Evolutionary conservation across 2,113 vertebrate species (phyloP).

Genomic region (Halichoerus grypus): DNA sequence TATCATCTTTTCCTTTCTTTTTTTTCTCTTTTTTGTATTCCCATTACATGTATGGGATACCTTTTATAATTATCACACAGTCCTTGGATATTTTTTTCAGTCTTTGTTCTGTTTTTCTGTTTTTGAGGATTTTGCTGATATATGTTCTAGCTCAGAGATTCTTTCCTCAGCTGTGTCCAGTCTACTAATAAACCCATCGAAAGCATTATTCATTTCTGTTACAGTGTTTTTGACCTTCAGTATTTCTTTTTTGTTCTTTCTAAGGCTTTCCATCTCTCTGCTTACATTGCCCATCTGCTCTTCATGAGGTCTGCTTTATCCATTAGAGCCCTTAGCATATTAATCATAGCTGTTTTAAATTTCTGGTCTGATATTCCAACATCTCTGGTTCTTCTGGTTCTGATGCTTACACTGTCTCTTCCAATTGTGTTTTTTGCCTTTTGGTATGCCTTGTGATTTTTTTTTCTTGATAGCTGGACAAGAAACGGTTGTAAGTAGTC

Average conservation of each 20-base stretch:
- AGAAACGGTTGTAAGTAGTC: not conserved
- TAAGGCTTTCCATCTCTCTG: not conserved
- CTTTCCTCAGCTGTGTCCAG: not conserved
- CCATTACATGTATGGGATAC: not conserved
- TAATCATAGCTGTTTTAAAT: not conserved
- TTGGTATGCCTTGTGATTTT: not conserved
- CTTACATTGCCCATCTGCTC: not conserved
- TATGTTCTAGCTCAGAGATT: not conserved
- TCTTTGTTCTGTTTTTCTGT: not conserved
- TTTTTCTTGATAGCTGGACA: not conserved
- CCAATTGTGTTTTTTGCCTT: not conserved
- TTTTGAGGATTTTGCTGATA: not conserved
- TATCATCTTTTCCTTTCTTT: not conserved
- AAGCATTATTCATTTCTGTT: not conserved
- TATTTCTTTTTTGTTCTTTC: not conserved
- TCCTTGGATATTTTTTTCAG: not conserved
- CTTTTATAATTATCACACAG: not conserved
- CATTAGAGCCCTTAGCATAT: not conserved
- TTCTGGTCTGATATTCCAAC: not conserved
- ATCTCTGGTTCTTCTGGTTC: not conserved
- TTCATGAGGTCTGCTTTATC: not conserved
- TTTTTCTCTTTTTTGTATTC: not conserved
- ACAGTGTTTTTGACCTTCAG: not conserved
- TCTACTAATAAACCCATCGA: not conserved
- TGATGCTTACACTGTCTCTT: not conserved